A percentile compares a stretch with the other conserved stretches of the same genome.
Evolutionary conservation across 2,113 vertebrate species (phyloP).

Genomic region (Tursiops truncatus): DNA sequence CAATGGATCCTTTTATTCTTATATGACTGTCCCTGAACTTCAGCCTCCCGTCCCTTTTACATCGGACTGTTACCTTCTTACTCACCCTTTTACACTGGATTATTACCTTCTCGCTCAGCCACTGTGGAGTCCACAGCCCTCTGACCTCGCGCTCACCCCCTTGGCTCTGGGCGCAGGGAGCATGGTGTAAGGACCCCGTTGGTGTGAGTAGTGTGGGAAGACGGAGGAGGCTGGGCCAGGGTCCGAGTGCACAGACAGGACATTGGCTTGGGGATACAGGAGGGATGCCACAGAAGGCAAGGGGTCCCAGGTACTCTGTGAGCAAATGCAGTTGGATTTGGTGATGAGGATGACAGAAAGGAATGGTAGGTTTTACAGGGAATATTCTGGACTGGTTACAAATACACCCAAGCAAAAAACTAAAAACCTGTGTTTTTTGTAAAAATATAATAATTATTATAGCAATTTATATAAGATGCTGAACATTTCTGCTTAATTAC

Average conservation of each 20-base stretch:
- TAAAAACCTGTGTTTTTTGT: background rate
- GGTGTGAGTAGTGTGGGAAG: background rate
- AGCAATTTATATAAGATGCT: background rate
- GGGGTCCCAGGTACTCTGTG: background rate
- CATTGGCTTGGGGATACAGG: background rate
- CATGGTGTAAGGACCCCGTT: accelerated
- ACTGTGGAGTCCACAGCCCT: background rate
- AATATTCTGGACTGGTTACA: slow-evolving; percentile 11
- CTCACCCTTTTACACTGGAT: background rate
- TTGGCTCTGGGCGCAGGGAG: background rate
- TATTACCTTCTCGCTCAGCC: background rate
- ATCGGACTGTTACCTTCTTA: background rate
- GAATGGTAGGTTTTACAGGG: background rate
- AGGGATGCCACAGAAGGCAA: background rate
- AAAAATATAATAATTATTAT: background rate
- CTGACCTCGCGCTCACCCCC: background rate
- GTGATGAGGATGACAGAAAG: background rate
- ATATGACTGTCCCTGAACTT: background rate
- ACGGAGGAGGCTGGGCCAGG: accelerated
- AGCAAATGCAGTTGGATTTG: background rate
- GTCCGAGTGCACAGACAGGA: accelerated
- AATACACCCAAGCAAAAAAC: background rate
- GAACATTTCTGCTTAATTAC: background rate
- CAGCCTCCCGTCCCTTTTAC: background rate
- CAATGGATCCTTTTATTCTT: background rate